phyloP scores from a whole-genome alignment of 2,888 invertebrate species.

The Drosophila lacicola region DNA sequence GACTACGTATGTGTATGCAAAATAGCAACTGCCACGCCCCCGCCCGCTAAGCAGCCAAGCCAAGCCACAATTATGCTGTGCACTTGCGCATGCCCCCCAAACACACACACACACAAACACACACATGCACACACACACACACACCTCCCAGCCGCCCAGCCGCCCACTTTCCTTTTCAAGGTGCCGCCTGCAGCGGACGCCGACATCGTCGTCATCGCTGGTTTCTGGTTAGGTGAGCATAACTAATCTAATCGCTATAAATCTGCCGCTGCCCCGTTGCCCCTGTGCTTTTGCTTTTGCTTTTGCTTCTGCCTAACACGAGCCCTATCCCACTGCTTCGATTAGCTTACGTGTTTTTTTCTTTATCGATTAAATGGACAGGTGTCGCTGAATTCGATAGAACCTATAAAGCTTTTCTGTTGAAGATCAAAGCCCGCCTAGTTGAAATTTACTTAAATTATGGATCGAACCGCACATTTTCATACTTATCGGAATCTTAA shows the following conservation, averaged over 20 bases:
- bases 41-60: constrained; percentile 29
- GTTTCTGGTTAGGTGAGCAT: constrained; percentile 70
- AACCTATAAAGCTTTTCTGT: too few relatives aligned
- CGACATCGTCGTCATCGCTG: constrained; percentile 19
- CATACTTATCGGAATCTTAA: too few relatives aligned
- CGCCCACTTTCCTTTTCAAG: constrained; percentile 77
- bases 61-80: constrained; percentile 61
- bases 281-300: too few relatives aligned
- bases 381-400: background rate
- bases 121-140: background rate
- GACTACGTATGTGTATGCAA: constrained; percentile 61
- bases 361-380: constrained; percentile 4
- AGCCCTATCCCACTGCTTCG: background rate
- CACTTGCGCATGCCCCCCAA: constrained; percentile 30
- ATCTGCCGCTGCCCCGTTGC: constrained; percentile 22
- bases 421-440: too few relatives aligned
- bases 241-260: constrained; percentile 71
- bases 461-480: too few relatives aligned
- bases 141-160: constrained; percentile 18
- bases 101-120: constrained; percentile 1
- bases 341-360: background rate
- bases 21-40: constrained; percentile 36
- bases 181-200: constrained; percentile 57
- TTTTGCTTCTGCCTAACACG: too few relatives aligned
- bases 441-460: too few relatives aligned